A percentile compares a stretch with the other conserved stretches of the same genome.
phyloP scores from a whole-genome alignment of 2,797 vertebrate species.

The Orientallactaga sibirica region DNA sequence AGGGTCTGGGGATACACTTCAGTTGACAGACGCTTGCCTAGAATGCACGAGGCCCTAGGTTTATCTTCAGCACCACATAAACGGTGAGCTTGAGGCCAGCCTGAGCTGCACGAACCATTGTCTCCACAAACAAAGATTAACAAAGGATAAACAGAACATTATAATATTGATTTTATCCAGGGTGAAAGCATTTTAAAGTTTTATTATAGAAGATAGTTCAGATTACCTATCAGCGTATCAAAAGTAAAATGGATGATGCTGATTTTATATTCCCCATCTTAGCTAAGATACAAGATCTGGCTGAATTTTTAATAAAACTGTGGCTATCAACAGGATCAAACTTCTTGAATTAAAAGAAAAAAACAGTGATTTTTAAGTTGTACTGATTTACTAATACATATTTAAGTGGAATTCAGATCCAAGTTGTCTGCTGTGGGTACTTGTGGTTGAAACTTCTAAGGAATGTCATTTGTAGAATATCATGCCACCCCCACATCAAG shows the following conservation, averaged over 20 bases:
- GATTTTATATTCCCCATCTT: slow-evolving; percentile 28
- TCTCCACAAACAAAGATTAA: too few relatives aligned
- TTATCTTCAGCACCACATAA: background rate
- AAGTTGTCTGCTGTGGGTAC: background rate
- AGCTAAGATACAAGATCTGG: background rate
- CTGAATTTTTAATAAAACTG: background rate
- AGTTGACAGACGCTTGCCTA: background rate
- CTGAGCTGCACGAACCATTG: too few relatives aligned
- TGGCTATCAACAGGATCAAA: background rate
- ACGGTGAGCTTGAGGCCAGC: too few relatives aligned
- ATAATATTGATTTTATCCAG: slow-evolving; percentile 49
- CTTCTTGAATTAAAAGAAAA: background rate
- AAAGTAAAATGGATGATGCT: slow-evolving; percentile 33
- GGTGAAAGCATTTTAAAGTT: slow-evolving; percentile 64
- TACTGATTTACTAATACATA: background rate
- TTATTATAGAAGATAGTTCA: slow-evolving; percentile 75
- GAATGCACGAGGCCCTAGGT: background rate
- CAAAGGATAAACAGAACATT: too few relatives aligned
- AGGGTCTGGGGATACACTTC: too few relatives aligned
- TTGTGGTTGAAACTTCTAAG: background rate
- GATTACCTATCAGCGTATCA: slow-evolving; percentile 22
- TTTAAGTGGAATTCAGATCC: background rate
- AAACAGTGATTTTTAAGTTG: slow-evolving; percentile 1
- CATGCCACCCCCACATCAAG: background rate
- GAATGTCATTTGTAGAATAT: background rate